phyloP scores from a whole-genome alignment of 2,113 vertebrate species.

The Corydoras maculifer region DNA sequence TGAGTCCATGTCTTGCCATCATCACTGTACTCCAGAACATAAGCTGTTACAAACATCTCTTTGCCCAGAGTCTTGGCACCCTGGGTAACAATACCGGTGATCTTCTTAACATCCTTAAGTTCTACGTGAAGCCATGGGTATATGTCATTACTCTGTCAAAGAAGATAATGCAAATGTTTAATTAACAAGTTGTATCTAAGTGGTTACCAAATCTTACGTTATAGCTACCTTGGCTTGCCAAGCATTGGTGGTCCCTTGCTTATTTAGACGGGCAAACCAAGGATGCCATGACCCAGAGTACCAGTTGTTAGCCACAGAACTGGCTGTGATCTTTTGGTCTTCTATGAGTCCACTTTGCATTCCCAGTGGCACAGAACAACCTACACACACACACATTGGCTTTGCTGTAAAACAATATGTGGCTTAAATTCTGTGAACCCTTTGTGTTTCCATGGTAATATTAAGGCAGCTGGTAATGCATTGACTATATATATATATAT shows the following conservation, averaged over 20 bases:
- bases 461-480: too few relatives aligned
- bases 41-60: conserved; percentile 78
- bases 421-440: too few relatives aligned
- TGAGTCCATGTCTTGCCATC: conserved; percentile 73
- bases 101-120: conserved; percentile 77
- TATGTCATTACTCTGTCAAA: conserved; percentile 67
- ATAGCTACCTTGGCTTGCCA: conserved; percentile 78
- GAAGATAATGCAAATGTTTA: not conserved
- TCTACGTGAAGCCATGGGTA: conserved; percentile 89
- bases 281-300: conserved; percentile 66
- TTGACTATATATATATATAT: too few relatives aligned
- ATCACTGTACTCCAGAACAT: conserved; percentile 71
- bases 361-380: conserved; percentile 79
- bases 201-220: too few relatives aligned
- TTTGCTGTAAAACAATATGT: too few relatives aligned
- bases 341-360: conserved; percentile 70
- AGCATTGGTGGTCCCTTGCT: conserved; percentile 68
- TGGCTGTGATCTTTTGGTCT: conserved; percentile 71
- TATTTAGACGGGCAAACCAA: conserved; percentile 74
- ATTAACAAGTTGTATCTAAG: too few relatives aligned
- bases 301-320: conserved; percentile 69
- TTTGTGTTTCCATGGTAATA: too few relatives aligned
- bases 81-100: conserved; percentile 84
- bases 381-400: conserved; percentile 48
- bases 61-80: conserved; percentile 71